Base-by-base conservation (phyloP, 2,888 invertebrate genomes). In the Cosmopolites sordidus region DNA sequence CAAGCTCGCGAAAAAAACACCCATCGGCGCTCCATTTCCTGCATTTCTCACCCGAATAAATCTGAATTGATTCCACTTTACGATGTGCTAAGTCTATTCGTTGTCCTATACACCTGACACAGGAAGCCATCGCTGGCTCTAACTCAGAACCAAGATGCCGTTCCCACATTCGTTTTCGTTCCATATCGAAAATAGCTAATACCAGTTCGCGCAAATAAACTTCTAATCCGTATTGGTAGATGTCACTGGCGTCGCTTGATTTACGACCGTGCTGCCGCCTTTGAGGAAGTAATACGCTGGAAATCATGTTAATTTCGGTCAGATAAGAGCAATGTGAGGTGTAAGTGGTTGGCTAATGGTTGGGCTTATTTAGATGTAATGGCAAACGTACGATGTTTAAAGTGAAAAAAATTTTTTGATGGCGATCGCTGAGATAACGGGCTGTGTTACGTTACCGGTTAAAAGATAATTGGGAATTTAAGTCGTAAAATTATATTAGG, bases 101-200 rank as follows among this genome's bases (percentile, higher is more conserved):
- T 37, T 42, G 42, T 16, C 15, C 16, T 22, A 33, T 18, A 17
- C 16, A 29, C 11, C 47, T 16, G 27, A 42, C 41, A 41, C 29
- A 42, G 41, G 48, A 40, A 50, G 29, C 12, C 30, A n/a, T 14
- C 17, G 30, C 27, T 39, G 39, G 39, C 41, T 18, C 14, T 45
- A 12, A 44, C 30, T 29, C 48, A 43, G 42, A 12, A 44, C 30
- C 16, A 44, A 43, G 42, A 48, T 56, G 38, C 47, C 47, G 47
- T 60, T 60, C 60, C 60, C 60, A 60, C 60, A 58, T 58, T 58
- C 58, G 56, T 58, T 22, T 54, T 56, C 38, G 49, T 8, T 8
- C 22, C 22, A 22, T 22, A 5, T 22, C 22, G 22, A 22, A 22
- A 22, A 22, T 22, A 22, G 3, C 22, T 8, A 22, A 22, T 22